Conservation (phyloP, 2,113 vertebrate genomes). For the Gavialis gangeticus region DNA sequence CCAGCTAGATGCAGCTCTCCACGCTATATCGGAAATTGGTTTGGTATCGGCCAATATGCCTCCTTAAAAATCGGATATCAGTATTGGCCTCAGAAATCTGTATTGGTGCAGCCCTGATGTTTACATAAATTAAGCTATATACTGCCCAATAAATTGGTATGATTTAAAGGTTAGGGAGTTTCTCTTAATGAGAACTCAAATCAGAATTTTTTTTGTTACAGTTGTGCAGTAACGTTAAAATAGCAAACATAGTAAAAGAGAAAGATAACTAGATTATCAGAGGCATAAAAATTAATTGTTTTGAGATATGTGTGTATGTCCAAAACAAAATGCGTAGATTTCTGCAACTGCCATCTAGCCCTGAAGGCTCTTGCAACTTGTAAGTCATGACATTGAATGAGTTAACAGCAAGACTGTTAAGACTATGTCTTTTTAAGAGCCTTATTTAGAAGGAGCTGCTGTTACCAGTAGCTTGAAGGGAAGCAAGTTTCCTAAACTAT, state of each 20-base stretch:
- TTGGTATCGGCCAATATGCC: too few species aligned
- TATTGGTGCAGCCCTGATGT: too few species aligned
- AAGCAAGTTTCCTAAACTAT: neutral
- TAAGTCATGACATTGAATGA: neutral
- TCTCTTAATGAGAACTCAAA: neutral
- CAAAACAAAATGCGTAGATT: neutral
- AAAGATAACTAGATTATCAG: neutral
- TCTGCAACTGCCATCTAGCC: neutral
- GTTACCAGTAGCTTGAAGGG: rapidly evolving
- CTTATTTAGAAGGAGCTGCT: conserved; percentile 31
- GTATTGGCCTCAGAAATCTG: too few species aligned
- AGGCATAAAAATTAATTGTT: neutral
- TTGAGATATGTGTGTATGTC: neutral
- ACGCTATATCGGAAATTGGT: too few species aligned
- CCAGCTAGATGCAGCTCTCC: too few species aligned
- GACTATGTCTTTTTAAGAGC: neutral
- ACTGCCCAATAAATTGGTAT: too few species aligned
- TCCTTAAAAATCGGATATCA: too few species aligned
- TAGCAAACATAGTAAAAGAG: neutral
- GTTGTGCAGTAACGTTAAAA: neutral
- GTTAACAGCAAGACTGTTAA: neutral
- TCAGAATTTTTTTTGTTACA: neutral
- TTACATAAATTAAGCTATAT: too few species aligned
- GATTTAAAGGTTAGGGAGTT: too few species aligned
- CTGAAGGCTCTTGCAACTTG: neutral